Conservation (phyloP, 2,888 invertebrate species). For the Aspidiotus rigidus region DNA sequence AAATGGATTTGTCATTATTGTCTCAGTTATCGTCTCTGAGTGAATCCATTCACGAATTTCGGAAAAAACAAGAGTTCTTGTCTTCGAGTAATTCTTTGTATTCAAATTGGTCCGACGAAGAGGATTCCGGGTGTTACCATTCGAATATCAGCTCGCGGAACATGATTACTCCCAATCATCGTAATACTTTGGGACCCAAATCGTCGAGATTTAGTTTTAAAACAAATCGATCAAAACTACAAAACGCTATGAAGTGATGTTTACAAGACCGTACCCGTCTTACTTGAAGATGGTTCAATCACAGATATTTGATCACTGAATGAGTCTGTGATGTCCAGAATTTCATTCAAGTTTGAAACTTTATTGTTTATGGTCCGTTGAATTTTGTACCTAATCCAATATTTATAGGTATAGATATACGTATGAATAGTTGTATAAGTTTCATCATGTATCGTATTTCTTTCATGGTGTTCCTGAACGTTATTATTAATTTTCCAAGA, state of each 20-base stretch:
- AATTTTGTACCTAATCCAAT: no score
- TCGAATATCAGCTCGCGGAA: slow-evolving; percentile 19
- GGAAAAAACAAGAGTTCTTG: slow-evolving; percentile 51
- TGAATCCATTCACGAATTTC: slow-evolving; percentile 83
- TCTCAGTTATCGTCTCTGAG: slow-evolving; percentile 87
- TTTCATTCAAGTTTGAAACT: no score
- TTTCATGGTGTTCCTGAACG: no score
- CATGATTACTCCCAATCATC: slow-evolving; percentile 5
- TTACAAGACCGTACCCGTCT: no score
- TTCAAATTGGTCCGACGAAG: slow-evolving; percentile 39
- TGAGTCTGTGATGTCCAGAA: no score
- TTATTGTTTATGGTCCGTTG: no score
- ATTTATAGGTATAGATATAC: no score
- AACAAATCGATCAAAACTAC: not conserved
- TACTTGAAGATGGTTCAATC: no score
- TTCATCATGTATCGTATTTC: no score
- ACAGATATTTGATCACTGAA: no score
- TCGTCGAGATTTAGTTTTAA: slow-evolving; percentile 23
- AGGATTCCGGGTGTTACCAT: slow-evolving; percentile 31
- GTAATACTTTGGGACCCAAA: slow-evolving; percentile 20
- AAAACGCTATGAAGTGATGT: not conserved
- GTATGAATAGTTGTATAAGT: no score
- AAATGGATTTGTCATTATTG: slow-evolving; percentile 76
- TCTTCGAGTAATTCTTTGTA: slow-evolving; percentile 37
- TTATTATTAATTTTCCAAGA: no score